Base-by-base conservation (phyloP, 2,888 invertebrate species). In the Alloplasta piceator region DNA sequence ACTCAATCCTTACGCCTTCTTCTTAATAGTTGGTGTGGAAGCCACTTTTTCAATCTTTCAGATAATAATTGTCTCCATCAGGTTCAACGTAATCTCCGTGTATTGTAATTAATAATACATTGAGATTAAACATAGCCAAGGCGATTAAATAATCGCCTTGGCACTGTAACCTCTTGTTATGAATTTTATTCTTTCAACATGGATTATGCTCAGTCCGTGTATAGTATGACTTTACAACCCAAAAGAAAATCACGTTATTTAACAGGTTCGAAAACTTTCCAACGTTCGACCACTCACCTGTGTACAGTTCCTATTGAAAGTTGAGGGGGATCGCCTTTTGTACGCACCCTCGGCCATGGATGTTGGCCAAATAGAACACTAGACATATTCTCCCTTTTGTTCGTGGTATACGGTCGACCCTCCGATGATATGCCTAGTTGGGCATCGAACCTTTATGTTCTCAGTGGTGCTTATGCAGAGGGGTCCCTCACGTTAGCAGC, bases 381-480 rank as follows among this genome's bases (percentile, higher is more conserved):
- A 85, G 78, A 73, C 61, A 61, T 64, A 67, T 76, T 67, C 74
- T 85, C 85, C 78, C 77, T 71, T 76, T 83, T 81, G 82, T 61
- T 50, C 60, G 85, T 82, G 83, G 85, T 83, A 82, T 83, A 82
- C 83, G 83, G 77, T 84, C 83, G 87, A 84, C 86, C 88, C 87
- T 87, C 85, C 88, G 88, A 90, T 90, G 91, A 91, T 90, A 91
- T 90, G 92, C 91, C 92, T 91, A 91, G 91, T 92, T 91, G 91
- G 88, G 89, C 90, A 90, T 90, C 89, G 89, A 89, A 90, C 88
- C 89, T 87, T 86, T 89, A 89, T 89, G 90, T 90, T 89, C 89
- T 89, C 87, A 86, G 85, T 85, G 82, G 81, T 78, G 78, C 82
- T 74, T 76, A 78, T 81, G 61, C 63, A 70, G 70, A 77, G 83